Evolutionary conservation across 2,888 invertebrate species (phyloP), one percentile per base, ranked within the genome.

Genomic region (Liposcelis brunnea): DNA sequence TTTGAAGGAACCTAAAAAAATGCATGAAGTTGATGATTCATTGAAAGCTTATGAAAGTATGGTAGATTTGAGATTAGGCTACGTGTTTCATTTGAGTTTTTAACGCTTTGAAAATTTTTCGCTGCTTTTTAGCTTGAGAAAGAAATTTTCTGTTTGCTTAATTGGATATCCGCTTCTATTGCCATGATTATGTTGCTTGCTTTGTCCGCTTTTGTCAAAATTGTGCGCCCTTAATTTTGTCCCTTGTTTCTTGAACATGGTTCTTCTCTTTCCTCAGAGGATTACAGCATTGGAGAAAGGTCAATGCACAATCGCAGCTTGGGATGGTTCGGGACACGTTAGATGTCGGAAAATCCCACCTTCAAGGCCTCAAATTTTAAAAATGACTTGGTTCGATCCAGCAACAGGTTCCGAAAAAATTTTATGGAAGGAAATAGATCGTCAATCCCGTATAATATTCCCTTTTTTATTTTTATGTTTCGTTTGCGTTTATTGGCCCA

Each of bases 341-440:
- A 61, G 75, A 31, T 74, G 75, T 55, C 68, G 75, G 47, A 75
- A 74, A 58, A 69, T 68, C 34, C 68, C 68, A 26, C 26, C 26
- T 4, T 26, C 26, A 4, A 26, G 26, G 49, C 55, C 55, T 21
- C 55, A 58, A 49, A 55, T 62, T 19, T 49, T 62, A 11, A 60
- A 62, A 48, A 57, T 61, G 5, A 49, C 61, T 1, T 65, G 65
- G 64, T 49, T 60, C 8, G 61, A 64, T 52, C 54, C 58, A 2
- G 61, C 52, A 53, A 53, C 49, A 42, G 55, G 53, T 21, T 49
- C 53, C 40, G 45, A 77, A 53, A 73, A 77, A 54, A 74, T 81
- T n/a, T 69, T 80, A 53, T 84, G 83, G 74, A 70, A 78, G 45
- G 77, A 80, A 65, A 81, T 85, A 50, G 85, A 85, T 61, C 74